Evolutionary conservation across 2,113 vertebrate species (phyloP).

Genomic region (Corythoichthys intestinalis): DNA sequence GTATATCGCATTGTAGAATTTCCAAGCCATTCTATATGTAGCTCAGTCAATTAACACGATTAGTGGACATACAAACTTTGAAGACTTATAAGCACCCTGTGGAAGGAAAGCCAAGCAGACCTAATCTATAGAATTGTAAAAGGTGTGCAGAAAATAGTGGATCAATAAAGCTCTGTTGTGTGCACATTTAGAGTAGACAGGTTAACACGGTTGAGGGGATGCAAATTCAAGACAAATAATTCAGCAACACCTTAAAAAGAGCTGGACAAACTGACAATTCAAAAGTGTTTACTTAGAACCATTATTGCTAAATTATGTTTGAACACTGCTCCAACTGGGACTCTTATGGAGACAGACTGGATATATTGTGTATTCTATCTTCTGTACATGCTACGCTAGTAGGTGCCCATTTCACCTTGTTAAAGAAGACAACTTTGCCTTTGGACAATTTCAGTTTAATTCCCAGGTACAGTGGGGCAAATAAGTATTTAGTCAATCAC

Average conservation of each 20-base stretch:
- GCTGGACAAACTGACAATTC: not conserved
- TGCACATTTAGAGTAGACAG: slow-evolving; percentile 23
- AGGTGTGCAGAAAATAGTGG: slow-evolving; percentile 40
- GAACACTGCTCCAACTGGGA: not conserved
- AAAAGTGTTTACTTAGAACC: not conserved
- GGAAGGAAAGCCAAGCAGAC: slow-evolving; percentile 26
- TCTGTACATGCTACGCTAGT: too few relatives aligned
- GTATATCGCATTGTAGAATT: too few relatives aligned
- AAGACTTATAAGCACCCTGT: slow-evolving; percentile 17
- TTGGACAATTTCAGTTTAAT: too few relatives aligned
- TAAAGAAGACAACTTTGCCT: too few relatives aligned
- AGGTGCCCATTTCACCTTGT: too few relatives aligned
- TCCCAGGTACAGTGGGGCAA: too few relatives aligned
- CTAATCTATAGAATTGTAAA: slow-evolving; percentile 59
- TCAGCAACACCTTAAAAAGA: not conserved
- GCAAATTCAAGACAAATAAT: slow-evolving; percentile 11
- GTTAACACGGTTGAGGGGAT: not conserved
- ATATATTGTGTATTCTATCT: not conserved
- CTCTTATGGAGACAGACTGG: not conserved
- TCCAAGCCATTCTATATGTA: too few relatives aligned
- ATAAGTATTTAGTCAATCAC: too few relatives aligned
- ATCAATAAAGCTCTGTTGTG: slow-evolving; percentile 49
- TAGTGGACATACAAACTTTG: slow-evolving; percentile 13
- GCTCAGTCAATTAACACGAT: not conserved
- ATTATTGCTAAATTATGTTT: not conserved